Conservation (phyloP, 2,888 invertebrate species). For the Melanchra persicariae region DNA sequence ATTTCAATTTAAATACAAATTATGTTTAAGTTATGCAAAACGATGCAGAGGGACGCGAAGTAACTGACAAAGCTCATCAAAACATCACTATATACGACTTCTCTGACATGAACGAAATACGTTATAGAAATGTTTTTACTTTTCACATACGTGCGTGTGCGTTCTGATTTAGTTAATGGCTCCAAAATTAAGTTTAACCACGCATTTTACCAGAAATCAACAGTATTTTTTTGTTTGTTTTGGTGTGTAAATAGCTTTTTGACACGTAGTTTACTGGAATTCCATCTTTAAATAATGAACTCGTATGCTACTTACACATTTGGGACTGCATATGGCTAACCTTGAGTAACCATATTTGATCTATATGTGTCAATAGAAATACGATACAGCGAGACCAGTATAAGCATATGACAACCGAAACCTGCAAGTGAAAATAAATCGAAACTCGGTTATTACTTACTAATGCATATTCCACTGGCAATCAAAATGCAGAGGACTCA, state of each 20-base stretch:
- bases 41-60: slow-evolving; percentile 21
- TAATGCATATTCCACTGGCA: background rate
- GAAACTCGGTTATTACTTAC: background rate
- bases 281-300: background rate
- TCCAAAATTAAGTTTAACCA: slow-evolving; percentile 40
- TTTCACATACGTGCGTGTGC: background rate
- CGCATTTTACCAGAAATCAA: slow-evolving; percentile 23
- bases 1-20: slow-evolving; percentile 64
- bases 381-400: background rate
- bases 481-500: slow-evolving; percentile 5
- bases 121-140: slow-evolving; percentile 18
- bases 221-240: slow-evolving; percentile 3
- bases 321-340: background rate
- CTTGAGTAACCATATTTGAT: background rate
- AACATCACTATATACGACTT: slow-evolving; percentile 16
- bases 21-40: slow-evolving; percentile 56
- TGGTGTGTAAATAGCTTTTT: slow-evolving; percentile 4
- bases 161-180: slow-evolving; percentile 21
- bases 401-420: background rate
- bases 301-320: background rate
- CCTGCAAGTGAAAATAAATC: background rate
- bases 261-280: background rate
- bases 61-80: slow-evolving; percentile 46
- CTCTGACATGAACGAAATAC: slow-evolving; percentile 27
- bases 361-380: background rate